These are phyloP conservation scores for Drosophila infuscata DNA, from an alignment of 2,888 invertebrate genomes.

Conservation along the genomic window DNA sequence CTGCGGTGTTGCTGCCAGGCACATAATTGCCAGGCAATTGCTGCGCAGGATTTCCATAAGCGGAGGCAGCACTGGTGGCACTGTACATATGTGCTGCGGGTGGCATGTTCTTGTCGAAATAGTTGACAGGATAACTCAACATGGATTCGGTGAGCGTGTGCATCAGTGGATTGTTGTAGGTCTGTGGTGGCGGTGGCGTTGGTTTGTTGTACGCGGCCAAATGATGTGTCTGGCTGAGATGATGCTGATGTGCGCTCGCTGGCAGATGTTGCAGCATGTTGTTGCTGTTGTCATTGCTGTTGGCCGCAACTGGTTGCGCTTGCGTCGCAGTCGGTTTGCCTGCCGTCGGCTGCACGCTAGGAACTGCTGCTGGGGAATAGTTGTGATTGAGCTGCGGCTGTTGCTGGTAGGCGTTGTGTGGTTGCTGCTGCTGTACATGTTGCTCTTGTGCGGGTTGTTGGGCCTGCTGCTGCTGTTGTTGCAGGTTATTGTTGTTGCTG, in stretches of 20 bases:
- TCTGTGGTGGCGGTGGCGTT: constrained; percentile 79
- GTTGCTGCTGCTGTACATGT: constrained; percentile 33
- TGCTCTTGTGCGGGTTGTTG: constrained; percentile 43
- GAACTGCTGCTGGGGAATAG: constrained; percentile 51
- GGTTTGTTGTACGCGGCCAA: constrained; percentile 83
- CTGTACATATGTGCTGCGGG: constrained; percentile 88
- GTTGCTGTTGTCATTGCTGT: constrained; percentile 58
- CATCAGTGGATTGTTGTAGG: constrained; percentile 82
- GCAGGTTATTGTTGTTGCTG: constrained; percentile 41
- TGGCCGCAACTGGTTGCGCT: constrained; percentile 29
- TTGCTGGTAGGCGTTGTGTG: constrained; percentile 50
- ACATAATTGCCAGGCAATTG: constrained; percentile 75
- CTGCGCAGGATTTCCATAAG: constrained; percentile 77
- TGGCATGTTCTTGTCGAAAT: constrained; percentile 87
- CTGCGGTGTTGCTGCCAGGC: constrained; percentile 59
- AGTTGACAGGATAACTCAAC: constrained; percentile 82
- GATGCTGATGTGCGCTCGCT: constrained; percentile 70
- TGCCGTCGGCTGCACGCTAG: constrained; percentile 43
- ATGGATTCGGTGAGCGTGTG: constrained; percentile 82
- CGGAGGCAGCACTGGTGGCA: constrained; percentile 67
- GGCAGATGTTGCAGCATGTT: constrained; percentile 72
- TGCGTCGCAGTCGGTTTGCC: constrained; percentile 31
- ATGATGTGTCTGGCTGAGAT: constrained; percentile 82
- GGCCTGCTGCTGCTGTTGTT: constrained; percentile 33
- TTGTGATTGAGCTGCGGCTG: constrained; percentile 63